These are phyloP conservation scores for Rhamphomyia laevipes DNA, from an alignment of 2,888 invertebrate species.

Conservation along the genomic window DNA sequence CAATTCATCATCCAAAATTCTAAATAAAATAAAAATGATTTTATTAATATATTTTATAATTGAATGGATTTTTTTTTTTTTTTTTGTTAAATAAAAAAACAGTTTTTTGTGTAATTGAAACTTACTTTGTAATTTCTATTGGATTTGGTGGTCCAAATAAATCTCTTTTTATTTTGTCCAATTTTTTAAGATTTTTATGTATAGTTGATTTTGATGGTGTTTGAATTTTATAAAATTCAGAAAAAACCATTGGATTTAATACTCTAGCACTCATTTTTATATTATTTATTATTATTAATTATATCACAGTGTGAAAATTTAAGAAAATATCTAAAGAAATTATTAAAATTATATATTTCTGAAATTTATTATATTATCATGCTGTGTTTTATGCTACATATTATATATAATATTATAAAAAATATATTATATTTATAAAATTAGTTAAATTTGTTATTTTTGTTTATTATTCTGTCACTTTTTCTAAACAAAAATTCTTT, in stretches of 20 bases:
- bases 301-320: too few relatives aligned
- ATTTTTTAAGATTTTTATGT: constrained; percentile 23
- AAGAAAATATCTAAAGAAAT: too few relatives aligned
- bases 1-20: constrained; percentile 28
- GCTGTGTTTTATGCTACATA: too few relatives aligned
- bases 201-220: constrained; percentile 22
- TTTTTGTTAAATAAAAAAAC: too few relatives aligned
- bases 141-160: constrained; percentile 30
- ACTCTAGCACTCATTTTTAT: constrained; percentile 27
- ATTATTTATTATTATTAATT: constrained; percentile 2
- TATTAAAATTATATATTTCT: too few relatives aligned
- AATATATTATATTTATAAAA: too few relatives aligned
- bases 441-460: too few relatives aligned
- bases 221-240: constrained; percentile 29
- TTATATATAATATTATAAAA: too few relatives aligned
- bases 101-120: too few relatives aligned
- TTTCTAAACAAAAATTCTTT: neutral
- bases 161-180: constrained; percentile 33
- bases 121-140: constrained; percentile 29
- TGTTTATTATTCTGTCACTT: neutral
- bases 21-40: constrained; percentile 10
- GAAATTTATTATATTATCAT: too few relatives aligned
- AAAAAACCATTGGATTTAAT: constrained; percentile 27
- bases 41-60: neutral
- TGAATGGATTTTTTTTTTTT: too few relatives aligned